Evolutionary conservation across 2,797 vertebrate genomes (phyloP), one percentile per base, ranked within the genome.

Genomic region (Chrosomus eos): DNA sequence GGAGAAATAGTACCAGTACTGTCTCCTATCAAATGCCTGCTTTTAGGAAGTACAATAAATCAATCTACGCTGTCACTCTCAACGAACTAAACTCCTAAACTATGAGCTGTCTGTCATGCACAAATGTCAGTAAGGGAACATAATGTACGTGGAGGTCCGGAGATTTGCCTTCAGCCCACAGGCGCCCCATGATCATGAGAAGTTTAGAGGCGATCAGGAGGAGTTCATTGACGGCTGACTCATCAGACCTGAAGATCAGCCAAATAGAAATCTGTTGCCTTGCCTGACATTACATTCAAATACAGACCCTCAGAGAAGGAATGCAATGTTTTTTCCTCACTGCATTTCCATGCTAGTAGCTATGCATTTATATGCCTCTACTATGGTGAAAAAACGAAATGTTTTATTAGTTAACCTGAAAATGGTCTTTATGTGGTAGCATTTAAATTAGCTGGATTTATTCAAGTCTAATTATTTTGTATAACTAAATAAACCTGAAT

Each of bases 81-180:
- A 74, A 26, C 80, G 45, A 83, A 43, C 48, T 48, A 58, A 80
- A 71, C 51, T 36, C 73, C 11, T 31, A 60, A 82, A 31, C 38
- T 60, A 72, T 81, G 67, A 81, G 67, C 68, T 45, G 80, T 60
- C 80, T 82, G 55, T 82, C 81, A 75, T n/a, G 45, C 36, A 48
- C 70, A 82, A 55, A 74, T 8, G 28, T 64, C 55, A 82, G 38
- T 64, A 66, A 51, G 71, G 71, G 71, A 75, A 66, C 81, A 82
- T 66, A 64, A 82, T 74, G 58, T 64, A 53, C 31, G 31, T 82
- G 71, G 14, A 75, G 81, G 58, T 66, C 58, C 0, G 7, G 23
- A 75, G 23, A 66, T 82, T 51, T 82, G 40, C 81, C 70, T 64
- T 45, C 70, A 82, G 48, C 81, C 81, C 81, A 82, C 81, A 82